These are phyloP conservation scores for Phyllotreta striolata DNA, from an alignment of 2,888 invertebrate genomes.

Conservation along the genomic window DNA sequence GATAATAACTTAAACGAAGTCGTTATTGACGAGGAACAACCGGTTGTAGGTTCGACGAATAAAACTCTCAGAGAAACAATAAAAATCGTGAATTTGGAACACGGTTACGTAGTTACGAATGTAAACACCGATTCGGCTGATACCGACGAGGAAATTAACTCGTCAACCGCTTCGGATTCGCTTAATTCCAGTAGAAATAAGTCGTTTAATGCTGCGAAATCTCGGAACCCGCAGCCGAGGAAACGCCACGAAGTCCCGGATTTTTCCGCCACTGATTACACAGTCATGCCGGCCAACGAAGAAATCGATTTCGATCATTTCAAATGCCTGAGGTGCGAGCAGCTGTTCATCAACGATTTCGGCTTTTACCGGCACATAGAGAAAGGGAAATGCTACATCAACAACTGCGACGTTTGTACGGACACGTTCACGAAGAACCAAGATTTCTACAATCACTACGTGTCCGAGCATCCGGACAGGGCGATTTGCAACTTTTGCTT, in stretches of 20 bases:
- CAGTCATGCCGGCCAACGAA: conserved; percentile 53
- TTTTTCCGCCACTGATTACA: conserved; percentile 57
- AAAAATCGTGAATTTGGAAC: conserved; percentile 56
- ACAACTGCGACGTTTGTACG: conserved; percentile 58
- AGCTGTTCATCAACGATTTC: conserved; percentile 59
- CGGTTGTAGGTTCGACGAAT: conserved; percentile 16
- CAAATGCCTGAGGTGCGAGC: conserved; percentile 59
- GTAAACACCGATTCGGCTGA: conserved; percentile 41
- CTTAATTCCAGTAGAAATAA: conserved; percentile 31
- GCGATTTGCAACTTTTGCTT: conserved; percentile 61
- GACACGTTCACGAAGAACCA: conserved; percentile 56
- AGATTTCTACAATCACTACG: conserved; percentile 58
- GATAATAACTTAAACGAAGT: conserved; percentile 56
- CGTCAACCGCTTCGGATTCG: conserved; percentile 32
- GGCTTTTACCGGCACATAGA: conserved; percentile 59
- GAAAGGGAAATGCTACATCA: conserved; percentile 60
- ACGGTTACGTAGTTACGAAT: conserved; percentile 57
- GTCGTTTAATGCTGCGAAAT: conserved; percentile 37
- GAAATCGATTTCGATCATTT: conserved; percentile 57
- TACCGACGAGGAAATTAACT: conserved; percentile 40
- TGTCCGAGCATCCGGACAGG: conserved; percentile 55
- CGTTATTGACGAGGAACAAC: conserved; percentile 54
- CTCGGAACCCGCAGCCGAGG: conserved; percentile 49
- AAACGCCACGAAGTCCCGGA: conserved; percentile 57
- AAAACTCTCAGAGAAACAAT: conserved; percentile 36